Evolutionary conservation across 2,888 invertebrate species (phyloP), one percentile per base, ranked within the genome.

Genomic region (Tipula helvola): DNA sequence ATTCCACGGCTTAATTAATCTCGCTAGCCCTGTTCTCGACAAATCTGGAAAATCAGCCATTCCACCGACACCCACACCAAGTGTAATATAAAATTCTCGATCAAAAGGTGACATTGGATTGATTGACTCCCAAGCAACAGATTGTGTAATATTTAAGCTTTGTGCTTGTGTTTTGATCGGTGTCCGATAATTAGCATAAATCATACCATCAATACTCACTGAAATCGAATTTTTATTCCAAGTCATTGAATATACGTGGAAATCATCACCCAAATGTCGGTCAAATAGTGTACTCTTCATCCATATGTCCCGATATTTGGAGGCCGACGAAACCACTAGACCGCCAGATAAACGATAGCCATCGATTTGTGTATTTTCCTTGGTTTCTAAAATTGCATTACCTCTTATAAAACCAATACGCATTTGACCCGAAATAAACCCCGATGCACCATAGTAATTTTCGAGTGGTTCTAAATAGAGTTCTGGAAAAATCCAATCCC

Each of bases 51-150:
- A 97, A 89, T 95, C 94, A 42, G 94, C 93, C 13, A 94, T 91
- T 0, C 97, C 97, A 0, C 97, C 97, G 84, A 95, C 96, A 44
- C 96, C 95, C 5, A 97, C 92, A 0, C 96, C 97, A 87, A 97
- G 89, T 1, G 95, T 93, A 10, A 97, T 91, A 90, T 95, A 95
- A 92, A 96, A 97, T 92, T 95, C 93, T 90, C 94, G 93, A 90
- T 96, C 96, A 89, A 96, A 96, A 0, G 96, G 96, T 2, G 96
- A 95, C 91, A 95, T 93, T 83, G 90, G 89, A 71, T 91, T 92
- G 28, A 94, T 93, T 87, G 90, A 92, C 36, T 91, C 91, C 96
- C 96, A 96, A 41, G 92, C 92, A 0, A 92, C 88, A 0, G 93
- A 92, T 0, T 92, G 88, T 44, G 90, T 88, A n/a, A 89, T 86